Percentiles rank a stretch among this genome's conserved stretches.
These are phyloP conservation scores for Crossocerus cetratus DNA, from an alignment of 2,888 invertebrate species.

Conservation along the genomic window DNA sequence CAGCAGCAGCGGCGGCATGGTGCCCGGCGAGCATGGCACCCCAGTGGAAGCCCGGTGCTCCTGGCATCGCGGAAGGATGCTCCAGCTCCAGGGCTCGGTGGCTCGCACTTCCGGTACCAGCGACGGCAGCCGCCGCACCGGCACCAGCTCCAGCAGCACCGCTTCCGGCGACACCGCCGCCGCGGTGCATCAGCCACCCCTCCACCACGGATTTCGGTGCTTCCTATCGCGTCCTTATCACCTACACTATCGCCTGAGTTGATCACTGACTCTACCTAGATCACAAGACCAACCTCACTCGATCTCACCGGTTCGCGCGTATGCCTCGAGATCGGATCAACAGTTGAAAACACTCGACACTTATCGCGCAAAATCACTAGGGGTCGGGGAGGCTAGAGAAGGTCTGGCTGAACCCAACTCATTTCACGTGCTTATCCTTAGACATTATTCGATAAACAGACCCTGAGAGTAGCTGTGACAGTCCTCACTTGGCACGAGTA, in stretches of 20 bases:
- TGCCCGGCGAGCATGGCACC: constrained; percentile 75
- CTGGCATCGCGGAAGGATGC: constrained; percentile 81
- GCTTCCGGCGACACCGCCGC: constrained; percentile 78
- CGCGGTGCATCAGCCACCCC: constrained; percentile 84
- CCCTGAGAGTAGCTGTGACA: too few relatives aligned
- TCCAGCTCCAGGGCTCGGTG: constrained; percentile 79
- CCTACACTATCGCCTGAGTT: not conserved
- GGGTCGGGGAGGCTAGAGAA: too few relatives aligned
- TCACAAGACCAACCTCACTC: too few relatives aligned
- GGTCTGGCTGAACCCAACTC: too few relatives aligned
- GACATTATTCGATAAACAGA: too few relatives aligned
- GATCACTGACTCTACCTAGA: not conserved
- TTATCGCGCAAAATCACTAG: too few relatives aligned
- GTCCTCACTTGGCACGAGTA: too few relatives aligned
- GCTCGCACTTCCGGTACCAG: constrained; percentile 55
- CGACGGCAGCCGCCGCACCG: constrained; percentile 58
- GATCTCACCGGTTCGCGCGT: too few relatives aligned
- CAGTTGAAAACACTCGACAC: too few relatives aligned
- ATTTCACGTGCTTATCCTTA: too few relatives aligned
- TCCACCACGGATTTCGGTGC: constrained; percentile 67
- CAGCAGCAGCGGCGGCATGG: constrained; percentile 79
- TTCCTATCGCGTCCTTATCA: constrained; percentile 15
- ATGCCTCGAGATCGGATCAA: too few relatives aligned
- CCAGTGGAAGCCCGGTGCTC: constrained; percentile 74
- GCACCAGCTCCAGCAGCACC: constrained; percentile 32